A percentile compares a stretch with the other conserved stretches of the same genome.
phyloP scores from a whole-genome alignment of 2,113 vertebrate genomes.

The Glaucidium brasilianum region DNA sequence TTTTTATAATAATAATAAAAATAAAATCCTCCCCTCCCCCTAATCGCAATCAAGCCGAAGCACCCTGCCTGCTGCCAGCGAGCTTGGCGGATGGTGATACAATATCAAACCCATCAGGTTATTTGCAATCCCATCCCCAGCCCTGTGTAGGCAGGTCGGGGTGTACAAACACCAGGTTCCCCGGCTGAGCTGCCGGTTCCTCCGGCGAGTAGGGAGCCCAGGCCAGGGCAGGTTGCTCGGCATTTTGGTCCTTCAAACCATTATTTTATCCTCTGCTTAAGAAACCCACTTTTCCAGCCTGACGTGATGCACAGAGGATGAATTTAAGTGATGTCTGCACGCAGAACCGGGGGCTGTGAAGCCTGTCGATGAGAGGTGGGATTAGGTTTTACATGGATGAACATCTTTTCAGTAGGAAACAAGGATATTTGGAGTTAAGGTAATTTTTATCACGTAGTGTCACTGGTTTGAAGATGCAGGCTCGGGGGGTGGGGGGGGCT shows the following conservation, averaged over 20 bases:
- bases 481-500: too few relatives aligned
- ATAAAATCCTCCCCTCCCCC: neutral
- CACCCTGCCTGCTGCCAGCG: neutral
- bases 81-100: neutral
- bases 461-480: neutral
- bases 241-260: accelerated
- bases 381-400: neutral
- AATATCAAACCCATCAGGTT: neutral
- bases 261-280: neutral
- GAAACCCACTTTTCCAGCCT: neutral
- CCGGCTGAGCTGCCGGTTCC: neutral
- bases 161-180: neutral
- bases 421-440: neutral
- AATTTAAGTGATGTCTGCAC: accelerated
- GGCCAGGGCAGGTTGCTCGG: accelerated
- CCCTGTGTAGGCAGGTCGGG: neutral
- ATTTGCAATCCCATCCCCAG: neutral
- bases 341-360: neutral
- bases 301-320: neutral
- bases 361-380: accelerated
- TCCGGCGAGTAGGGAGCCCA: neutral
- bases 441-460: neutral
- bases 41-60: neutral
- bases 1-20: neutral
- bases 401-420: neutral